Evolutionary conservation across 2,888 invertebrate genomes (phyloP).

Genomic region (Homarus gammarus): DNA sequence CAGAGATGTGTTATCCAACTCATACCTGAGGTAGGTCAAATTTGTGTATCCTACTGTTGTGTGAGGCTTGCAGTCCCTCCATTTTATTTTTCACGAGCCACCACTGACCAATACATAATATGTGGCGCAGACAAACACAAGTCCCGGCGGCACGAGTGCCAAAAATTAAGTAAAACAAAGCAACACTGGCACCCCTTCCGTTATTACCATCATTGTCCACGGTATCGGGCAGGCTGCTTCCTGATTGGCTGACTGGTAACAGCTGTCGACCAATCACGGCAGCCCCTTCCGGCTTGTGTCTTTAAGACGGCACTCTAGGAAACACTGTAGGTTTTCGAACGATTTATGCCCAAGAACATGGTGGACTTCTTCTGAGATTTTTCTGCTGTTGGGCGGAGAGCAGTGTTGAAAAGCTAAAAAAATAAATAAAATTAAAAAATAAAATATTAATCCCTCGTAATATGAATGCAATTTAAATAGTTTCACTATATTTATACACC

Average conservation of each 20-base stretch:
- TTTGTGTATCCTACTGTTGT: too few relatives aligned
- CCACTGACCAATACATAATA: too few relatives aligned
- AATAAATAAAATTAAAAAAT: too few relatives aligned
- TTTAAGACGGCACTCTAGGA: conserved; percentile 52
- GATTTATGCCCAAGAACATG: conserved; percentile 41
- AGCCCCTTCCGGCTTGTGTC: conserved; percentile 58
- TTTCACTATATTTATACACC: too few relatives aligned
- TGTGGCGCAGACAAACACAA: background rate
- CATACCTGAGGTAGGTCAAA: too few relatives aligned
- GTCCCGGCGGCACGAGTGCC: background rate
- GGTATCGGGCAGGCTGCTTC: conserved; percentile 63
- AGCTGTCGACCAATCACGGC: conserved; percentile 54
- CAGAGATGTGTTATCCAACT: too few relatives aligned
- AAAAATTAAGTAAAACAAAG: conserved; percentile 30
- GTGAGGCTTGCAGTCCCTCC: too few relatives aligned
- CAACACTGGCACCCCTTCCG: conserved; percentile 48
- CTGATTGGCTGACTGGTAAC: conserved; percentile 66
- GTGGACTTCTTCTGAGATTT: conserved; percentile 7
- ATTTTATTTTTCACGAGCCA: too few relatives aligned
- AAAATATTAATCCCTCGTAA: too few relatives aligned
- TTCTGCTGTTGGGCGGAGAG: background rate
- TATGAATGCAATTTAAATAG: too few relatives aligned
- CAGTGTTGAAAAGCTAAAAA: background rate
- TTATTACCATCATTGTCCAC: conserved; percentile 71
- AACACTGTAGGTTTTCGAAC: conserved; percentile 59